phyloP scores from a whole-genome alignment of 2,113 vertebrate species.

The Eleginops maclovinus region DNA sequence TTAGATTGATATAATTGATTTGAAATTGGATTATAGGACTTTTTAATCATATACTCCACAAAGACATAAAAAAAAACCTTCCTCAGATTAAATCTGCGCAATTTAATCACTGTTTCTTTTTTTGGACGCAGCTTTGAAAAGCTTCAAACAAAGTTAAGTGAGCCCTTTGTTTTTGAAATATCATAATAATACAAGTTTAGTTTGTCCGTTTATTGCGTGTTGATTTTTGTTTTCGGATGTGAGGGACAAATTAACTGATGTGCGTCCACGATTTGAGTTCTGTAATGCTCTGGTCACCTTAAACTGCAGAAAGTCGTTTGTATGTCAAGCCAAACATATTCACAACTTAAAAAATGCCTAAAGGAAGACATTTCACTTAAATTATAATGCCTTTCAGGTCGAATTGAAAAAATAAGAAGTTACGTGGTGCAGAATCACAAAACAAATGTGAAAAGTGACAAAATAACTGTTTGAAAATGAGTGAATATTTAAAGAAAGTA shows the following conservation, averaged over 20 bases:
- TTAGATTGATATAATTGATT: conserved; percentile 79
- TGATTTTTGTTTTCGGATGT: neutral
- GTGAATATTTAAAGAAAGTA: neutral
- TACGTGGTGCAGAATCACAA: neutral
- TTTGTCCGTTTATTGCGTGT: neutral
- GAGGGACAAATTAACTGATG: neutral
- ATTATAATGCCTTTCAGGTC: neutral
- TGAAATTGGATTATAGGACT: conserved; percentile 77
- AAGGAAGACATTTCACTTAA: neutral
- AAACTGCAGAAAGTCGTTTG: neutral
- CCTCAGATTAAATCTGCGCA: conserved; percentile 52
- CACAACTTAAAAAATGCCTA: neutral
- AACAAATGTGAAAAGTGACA: neutral
- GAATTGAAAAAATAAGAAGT: neutral
- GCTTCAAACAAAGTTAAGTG: conserved; percentile 37
- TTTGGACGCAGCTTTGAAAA: conserved; percentile 19
- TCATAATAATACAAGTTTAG: conserved; percentile 26
- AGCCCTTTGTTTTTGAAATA: conserved; percentile 21
- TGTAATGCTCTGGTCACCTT: neutral
- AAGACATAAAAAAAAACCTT: neutral
- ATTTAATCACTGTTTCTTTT: conserved; percentile 39
- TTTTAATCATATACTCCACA: conserved; percentile 70
- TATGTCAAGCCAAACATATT: neutral
- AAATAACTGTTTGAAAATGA: neutral
- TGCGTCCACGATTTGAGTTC: neutral